phyloP scores from a whole-genome alignment of 2,113 vertebrate genomes.

The Aptenodytes patagonicus region DNA sequence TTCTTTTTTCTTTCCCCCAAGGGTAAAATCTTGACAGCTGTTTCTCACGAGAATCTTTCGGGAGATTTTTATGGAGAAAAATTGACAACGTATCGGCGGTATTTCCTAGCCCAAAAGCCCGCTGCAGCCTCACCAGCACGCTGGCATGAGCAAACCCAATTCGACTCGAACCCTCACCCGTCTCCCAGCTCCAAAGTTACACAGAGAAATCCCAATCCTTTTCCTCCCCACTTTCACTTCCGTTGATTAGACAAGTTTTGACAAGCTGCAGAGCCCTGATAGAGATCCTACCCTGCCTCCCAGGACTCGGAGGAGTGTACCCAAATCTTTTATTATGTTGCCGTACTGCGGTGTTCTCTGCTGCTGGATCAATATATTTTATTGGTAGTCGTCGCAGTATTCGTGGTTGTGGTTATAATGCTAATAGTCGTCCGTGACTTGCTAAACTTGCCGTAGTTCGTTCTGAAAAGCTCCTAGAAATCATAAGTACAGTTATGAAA shows the following conservation, averaged over 20 bases:
- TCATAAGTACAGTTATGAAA: neutral
- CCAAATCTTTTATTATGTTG: neutral
- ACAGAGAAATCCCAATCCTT: neutral
- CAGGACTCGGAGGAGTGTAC: neutral
- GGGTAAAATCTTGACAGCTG: neutral
- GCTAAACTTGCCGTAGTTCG: neutral
- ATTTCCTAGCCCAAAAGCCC: neutral
- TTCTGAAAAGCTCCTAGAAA: neutral
- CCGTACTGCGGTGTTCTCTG: neutral
- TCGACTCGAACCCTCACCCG: neutral
- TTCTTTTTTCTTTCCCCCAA: neutral
- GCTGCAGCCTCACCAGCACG: neutral
- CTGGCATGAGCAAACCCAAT: neutral
- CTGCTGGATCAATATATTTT: neutral
- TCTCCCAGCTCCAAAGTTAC: neutral
- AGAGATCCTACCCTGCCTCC: neutral
- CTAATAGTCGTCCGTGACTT: neutral
- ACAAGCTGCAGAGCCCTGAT: neutral
- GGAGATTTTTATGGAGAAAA: neutral
- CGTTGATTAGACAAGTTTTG: neutral
- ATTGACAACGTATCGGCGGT: rapidly evolving
- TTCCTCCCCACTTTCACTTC: neutral
- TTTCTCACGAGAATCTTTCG: neutral
- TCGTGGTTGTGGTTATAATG: neutral
- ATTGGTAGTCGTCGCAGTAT: neutral